Evolutionary conservation across 1,140 invertebrate species (phyloP).

Genomic region (Coelopa frigida): DNA sequence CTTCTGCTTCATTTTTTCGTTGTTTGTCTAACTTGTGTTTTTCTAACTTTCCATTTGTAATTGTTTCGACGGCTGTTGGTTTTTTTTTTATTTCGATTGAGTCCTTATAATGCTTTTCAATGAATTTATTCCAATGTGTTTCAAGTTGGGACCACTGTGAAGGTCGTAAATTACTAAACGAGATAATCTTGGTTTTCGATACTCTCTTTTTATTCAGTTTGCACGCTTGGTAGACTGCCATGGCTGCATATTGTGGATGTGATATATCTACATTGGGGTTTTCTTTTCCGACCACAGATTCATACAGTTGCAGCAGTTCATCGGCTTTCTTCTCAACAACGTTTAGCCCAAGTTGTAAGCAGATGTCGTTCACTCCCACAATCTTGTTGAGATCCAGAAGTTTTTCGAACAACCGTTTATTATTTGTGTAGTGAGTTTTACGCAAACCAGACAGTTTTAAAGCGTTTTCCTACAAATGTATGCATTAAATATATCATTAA

Average conservation of each 20-base stretch:
- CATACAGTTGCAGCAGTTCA: conserved; percentile 38
- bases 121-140: conserved; percentile 41
- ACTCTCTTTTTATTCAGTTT: conserved; percentile 40
- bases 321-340: conserved; percentile 39
- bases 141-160: conserved; percentile 44
- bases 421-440: conserved; percentile 42
- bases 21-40: background rate
- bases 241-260: conserved; percentile 46
- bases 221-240: conserved; percentile 45
- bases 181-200: conserved; percentile 37
- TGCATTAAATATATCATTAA: background rate
- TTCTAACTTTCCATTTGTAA: background rate
- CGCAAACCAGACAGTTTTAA: conserved; percentile 41
- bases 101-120: conserved; percentile 28
- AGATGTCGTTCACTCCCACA: conserved; percentile 41
- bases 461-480: conserved; percentile 31
- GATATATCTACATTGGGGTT: conserved; percentile 25
- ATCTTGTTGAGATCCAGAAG: conserved; percentile 41
- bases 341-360: conserved; percentile 42
- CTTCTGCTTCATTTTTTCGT: conserved; percentile 19
- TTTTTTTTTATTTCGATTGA: conserved; percentile 22
- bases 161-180: conserved; percentile 42
- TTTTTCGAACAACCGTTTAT: conserved; percentile 44
- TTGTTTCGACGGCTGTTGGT: background rate
- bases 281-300: conserved; percentile 18